Conservation (phyloP, 2,113 vertebrate species). For the Pitta sordida region DNA sequence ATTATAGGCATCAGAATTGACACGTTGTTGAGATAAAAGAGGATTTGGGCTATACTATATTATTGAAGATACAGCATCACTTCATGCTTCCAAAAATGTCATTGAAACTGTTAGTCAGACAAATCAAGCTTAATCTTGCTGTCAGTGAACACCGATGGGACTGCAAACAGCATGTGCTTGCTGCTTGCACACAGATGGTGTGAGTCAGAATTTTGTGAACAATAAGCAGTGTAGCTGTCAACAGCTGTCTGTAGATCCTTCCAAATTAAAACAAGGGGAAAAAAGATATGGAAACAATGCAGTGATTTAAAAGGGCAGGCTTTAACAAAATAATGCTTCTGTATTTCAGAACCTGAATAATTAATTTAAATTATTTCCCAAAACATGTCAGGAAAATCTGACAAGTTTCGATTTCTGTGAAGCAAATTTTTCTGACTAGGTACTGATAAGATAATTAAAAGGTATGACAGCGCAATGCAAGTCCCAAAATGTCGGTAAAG, state of each 20-base stretch:
- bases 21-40: neutral
- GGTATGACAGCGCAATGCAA: neutral
- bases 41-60: neutral
- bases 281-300: neutral
- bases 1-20: neutral
- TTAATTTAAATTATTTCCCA: neutral
- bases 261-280: neutral
- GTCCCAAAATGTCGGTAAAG: neutral
- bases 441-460: neutral
- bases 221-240: neutral
- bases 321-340: neutral
- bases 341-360: neutral
- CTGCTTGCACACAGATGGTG: fast-evolving
- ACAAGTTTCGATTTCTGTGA: neutral
- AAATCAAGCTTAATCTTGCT: neutral
- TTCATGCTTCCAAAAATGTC: neutral
- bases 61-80: neutral
- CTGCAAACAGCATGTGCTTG: neutral
- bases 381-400: neutral
- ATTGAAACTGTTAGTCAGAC: neutral
- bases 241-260: neutral
- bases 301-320: neutral
- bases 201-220: neutral
- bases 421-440: neutral
- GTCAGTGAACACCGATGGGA: neutral